Evolutionary conservation across 35 echinoderm and acorn worm species (phyloP).

Genomic region (Stichopus chloronotus): DNA sequence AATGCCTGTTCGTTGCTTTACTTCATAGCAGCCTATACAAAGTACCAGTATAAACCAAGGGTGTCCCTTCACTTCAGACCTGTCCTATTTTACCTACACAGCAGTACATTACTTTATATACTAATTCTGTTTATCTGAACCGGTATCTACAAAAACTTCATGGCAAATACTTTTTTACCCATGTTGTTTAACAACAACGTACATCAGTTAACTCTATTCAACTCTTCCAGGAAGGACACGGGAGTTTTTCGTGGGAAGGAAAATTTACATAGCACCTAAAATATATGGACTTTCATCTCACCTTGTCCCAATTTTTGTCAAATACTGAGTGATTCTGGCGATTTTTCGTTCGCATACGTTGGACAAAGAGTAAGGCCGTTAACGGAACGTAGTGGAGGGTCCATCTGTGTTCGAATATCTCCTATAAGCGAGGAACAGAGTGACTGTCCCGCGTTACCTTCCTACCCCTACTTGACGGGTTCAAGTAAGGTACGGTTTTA

Average conservation of each 20-base stretch:
- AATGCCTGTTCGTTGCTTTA: neutral
- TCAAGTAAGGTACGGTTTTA: too few relatives aligned
- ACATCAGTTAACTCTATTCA: neutral
- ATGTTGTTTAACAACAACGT: neutral
- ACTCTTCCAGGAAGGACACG: neutral
- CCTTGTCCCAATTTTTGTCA: neutral
- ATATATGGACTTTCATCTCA: neutral
- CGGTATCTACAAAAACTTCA: neutral
- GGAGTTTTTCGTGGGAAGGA: neutral
- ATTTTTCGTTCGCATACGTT: neutral
- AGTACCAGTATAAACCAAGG: neutral
- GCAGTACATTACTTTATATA: neutral
- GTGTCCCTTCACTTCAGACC: neutral
- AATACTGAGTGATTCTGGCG: neutral
- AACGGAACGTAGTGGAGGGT: neutral
- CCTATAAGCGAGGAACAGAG: neutral
- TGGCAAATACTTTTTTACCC: neutral
- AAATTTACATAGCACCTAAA: constrained; percentile 4
- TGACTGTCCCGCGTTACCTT: neutral
- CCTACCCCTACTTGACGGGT: neutral
- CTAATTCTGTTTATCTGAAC: constrained; percentile 10
- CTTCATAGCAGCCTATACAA: neutral
- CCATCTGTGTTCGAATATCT: neutral
- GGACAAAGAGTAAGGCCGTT: neutral
- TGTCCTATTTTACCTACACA: neutral